Evolutionary conservation across 1,140 invertebrate genomes (phyloP), one percentile per base, ranked within the genome.

Genomic region (Paralvinella palmiformis): DNA sequence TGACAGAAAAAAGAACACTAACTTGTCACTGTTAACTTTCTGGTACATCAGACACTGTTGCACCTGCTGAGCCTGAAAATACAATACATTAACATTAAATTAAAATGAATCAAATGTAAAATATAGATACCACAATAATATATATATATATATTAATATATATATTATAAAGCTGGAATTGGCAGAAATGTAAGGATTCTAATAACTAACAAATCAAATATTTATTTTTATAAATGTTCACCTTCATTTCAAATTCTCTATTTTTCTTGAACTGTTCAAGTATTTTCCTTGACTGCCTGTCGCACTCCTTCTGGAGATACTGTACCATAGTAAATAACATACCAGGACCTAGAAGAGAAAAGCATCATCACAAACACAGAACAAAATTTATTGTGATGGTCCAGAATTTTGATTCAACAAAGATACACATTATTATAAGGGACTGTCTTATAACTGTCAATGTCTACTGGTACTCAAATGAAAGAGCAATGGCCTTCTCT

Each of bases 261-360:
- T 86, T 85, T 72, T 86, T 87, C 71, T 85, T 86, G 78, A 96
- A 95, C 75, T 92, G 88, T 37, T 83, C 79, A 59, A 95, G 73
- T 71, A 95, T 85, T 67, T 74, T 74, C 29, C 78, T 72, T 68
- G 85, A 79, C 76, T 91, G 90, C 65, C 83, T 76, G 76, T 95
- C 91, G 78, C 92, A 96, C 81, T 96, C 92, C 72, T 86, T 87
- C 77, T 96, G 91, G 57, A 96, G 76, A 71, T 87, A 85, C 59
- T 79, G 83, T 58, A 91, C 82, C 59, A 90, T 86, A 7, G 84
- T 85, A 48, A 91, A 77, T 37, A 96, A 78, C 72, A 85, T 85
- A 3, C 91, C 90, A 35, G 87, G 87, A 59, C 85, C 86, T 87
- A 63, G 20, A 73, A 72, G 62, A 61, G 45, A 66, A 20, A 57